Evolutionary conservation across 2,888 invertebrate genomes (phyloP), one percentile per base, ranked within the genome.

Genomic region (Pollenia griseotomentosa): DNA sequence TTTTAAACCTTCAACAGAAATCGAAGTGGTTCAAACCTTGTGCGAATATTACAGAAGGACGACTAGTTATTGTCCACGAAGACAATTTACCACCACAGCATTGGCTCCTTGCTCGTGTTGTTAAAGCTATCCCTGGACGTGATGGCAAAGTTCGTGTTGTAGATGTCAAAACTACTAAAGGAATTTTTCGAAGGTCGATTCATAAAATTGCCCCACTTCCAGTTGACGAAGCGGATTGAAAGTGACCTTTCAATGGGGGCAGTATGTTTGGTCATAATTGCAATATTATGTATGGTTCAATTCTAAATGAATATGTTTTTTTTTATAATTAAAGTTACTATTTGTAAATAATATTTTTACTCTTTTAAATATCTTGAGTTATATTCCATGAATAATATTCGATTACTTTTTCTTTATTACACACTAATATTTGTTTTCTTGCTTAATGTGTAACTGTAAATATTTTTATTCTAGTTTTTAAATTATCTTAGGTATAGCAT

Each of bases 51-150:
- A 44, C 14, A 44, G 65, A 65, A 65, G 65, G 65, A 3, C 10
- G n/a, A 40, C n/a, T 65, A 8, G 65, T 65, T 0, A 65, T 65
- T 2, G 1, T 65, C 12, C 65, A 65, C 42, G 65, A 42, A 65
- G 65, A 65, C 11, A 65, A 65, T 16, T 3, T 65, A 14, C 65
- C 65, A 11, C 65, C 65, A 2, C 65, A 65, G 12, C n/a, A 44
- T 4, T 65, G 65, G 65, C 44, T 65, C 46, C 46, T 19, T 8
- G 44, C 44, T 9, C 46, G 44, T 9, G 16, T 65, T 10, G 12
- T 46, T 14, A 65, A 46, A 48, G 2, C 65, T 16, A 65, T 65
- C 4, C 63, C 63, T 10, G 63, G 63, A 8, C 42, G 63, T 65
- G 63, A 65, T 16, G 63, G 42, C 6, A 65, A 42, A 44, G 11